Evolutionary conservation across 2,888 invertebrate genomes (phyloP), one percentile per base, ranked within the genome.

Genomic region (Dryobota labecula): DNA sequence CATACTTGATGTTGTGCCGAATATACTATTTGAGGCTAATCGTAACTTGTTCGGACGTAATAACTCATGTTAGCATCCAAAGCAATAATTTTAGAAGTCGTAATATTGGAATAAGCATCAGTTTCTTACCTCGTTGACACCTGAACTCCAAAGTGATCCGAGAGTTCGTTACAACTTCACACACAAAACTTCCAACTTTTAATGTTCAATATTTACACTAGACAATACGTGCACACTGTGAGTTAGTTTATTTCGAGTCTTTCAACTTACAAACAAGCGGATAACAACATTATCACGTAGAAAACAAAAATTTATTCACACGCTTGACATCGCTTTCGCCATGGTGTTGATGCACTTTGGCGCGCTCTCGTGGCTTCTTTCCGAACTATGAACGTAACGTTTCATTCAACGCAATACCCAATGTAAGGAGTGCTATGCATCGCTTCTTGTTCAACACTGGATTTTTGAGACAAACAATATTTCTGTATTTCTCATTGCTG

Each of bases 121-220:
- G 86, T 91, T 94, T 92, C 96, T 95, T 96, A 96, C 96, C 96
- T 96, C 96, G 94, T 95, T 96, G 95, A 96, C 96, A 96, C 95
- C 96, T 95, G 94, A 95, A 95, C 92, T 93, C 92, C 92, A 90
- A 92, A 94, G 92, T 92, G 93, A 94, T 95, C 93, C 91, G 87
- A 90, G 94, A 95, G 95, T 95, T 95, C 94, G 95, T 95, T 95
- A 93, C 83, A 95, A 95, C 94, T 95, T 95, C 93, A 92, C 91
- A 90, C 93, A 93, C 92, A 88, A 93, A 94, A 93, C 94, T 94
- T 92, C 86, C 72, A 93, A 94, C 91, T 94, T 94, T 92, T 84
- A 76, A 88, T 86, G 82, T 88, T 89, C 82, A 92, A 90, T 91
- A 82, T 87, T 85, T 86, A 78, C 91, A 93, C 91, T 89, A 86